Evolutionary conservation across 2,113 vertebrate species (phyloP).

Genomic region (Xerus inauris): DNA sequence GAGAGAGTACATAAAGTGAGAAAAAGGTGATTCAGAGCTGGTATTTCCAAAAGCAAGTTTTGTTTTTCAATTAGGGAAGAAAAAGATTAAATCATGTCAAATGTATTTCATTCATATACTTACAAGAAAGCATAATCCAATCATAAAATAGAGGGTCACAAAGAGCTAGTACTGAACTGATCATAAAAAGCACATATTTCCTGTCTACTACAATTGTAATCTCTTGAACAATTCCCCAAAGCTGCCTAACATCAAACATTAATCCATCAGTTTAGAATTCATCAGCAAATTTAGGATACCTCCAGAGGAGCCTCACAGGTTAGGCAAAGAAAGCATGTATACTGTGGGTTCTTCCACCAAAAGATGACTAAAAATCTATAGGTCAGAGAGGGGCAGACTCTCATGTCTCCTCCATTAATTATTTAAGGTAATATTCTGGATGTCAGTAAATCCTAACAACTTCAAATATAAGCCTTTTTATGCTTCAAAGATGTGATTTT

Average conservation of each 20-base stretch:
- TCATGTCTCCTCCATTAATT: conserved; percentile 58
- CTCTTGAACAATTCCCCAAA: neutral
- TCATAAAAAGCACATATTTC: conserved; percentile 21
- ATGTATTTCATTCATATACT: conserved; percentile 4
- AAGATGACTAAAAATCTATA: conserved; percentile 61
- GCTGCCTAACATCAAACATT: conserved; percentile 27
- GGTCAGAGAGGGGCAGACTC: conserved; percentile 32
- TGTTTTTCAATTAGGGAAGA: conserved; percentile 26
- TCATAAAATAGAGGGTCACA: conserved; percentile 15
- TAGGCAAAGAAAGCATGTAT: neutral
- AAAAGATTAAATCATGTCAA: neutral
- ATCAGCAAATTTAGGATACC: conserved; percentile 40
- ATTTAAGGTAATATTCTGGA: conserved; percentile 72
- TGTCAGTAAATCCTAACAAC: conserved; percentile 46
- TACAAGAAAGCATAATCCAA: neutral
- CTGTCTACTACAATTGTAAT: neutral
- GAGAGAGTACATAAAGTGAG: neutral
- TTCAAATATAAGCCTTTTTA: neutral
- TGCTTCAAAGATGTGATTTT: conserved; percentile 53
- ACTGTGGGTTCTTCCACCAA: neutral
- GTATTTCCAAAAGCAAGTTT: neutral
- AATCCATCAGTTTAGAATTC: conserved; percentile 23
- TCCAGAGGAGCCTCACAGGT: neutral
- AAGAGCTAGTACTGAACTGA: neutral
- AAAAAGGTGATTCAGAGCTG: neutral